Base-by-base conservation (phyloP, 2,888 invertebrate genomes). In the Caenorhabditis wallacei region DNA sequence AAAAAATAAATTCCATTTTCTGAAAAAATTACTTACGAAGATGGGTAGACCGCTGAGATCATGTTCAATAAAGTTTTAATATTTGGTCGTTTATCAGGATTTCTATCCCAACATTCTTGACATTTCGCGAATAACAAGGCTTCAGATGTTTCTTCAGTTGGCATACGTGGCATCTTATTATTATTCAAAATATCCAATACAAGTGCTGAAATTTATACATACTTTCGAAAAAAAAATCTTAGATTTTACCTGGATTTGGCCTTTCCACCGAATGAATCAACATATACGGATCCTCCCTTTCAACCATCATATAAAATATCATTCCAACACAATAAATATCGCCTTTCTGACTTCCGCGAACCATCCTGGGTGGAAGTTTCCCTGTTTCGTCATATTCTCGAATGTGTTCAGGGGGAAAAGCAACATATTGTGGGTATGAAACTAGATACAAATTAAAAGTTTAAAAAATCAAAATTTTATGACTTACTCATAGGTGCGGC, bases 351-450 rank as follows among this genome's bases (percentile, higher is more conserved):
- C 84, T 84, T 20, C 90, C 90, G 7, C 78, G 54, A 0, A 84
- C 57, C 1, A 80, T 71, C 51, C 85, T 53, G 22, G 71, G 81
- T 4, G 90, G 89, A 22, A 82, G 86, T 56, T 84, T 86, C 18
- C 86, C 83, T 10, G 85, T 87, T 2, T 84, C 61, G 35, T 87
- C 88, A 43, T 89, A 83, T 57, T 86, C 86, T 20, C 56, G 40
- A 37, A 91, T 76, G 51, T 86, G 85, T 63, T 91, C 91, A 0
- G 91, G 91, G 24, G 91, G 86, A 22, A 86, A 89, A 24, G 85
- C 87, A 8, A 85, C 59, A 61, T 90, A 91, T 51, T 76, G 80
- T 13, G 53, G 35, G 22, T 76, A 71, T 11, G 75, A 30, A 11
- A 84, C 84, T 84, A 24, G 78, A 76, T 4, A 1, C 1, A 10